Conservation (phyloP, 1,140 invertebrate genomes). For the fruit fly (Drosophila melanogaster) region Release_6_plus_ISO1_MT NT_033779.5:793001-793500, state of each 20-base stretch:
- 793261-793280: slow-evolving; percentile 44
- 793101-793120: slow-evolving; percentile 26
- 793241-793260: slow-evolving; percentile 40
- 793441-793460: slow-evolving; percentile 11
- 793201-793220: slow-evolving; percentile 3
- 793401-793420: slow-evolving; percentile 9
- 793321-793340: slow-evolving; percentile 1
- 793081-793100: slow-evolving; percentile 68
- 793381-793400: slow-evolving; percentile 38
- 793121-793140: slow-evolving; percentile 2
- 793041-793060: slow-evolving; percentile 64
- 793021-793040: slow-evolving; percentile 46
- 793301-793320: slow-evolving; percentile 60
- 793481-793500: slow-evolving; percentile 28
- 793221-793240: slow-evolving; percentile 21
- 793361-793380: slow-evolving; percentile 67
- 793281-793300: slow-evolving; percentile 70
- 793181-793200: slow-evolving; percentile 21
- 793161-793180: slow-evolving; percentile 23
- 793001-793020: neutral
- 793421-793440: neutral
- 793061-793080: slow-evolving; percentile 82
- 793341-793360: slow-evolving; percentile 52
- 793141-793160: slow-evolving; percentile 21
- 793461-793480: slow-evolving; percentile 6